Evolutionary conservation across 2,888 invertebrate genomes (phyloP), one percentile per base, ranked within the genome.

Genomic region (Mystacides longicornis): DNA sequence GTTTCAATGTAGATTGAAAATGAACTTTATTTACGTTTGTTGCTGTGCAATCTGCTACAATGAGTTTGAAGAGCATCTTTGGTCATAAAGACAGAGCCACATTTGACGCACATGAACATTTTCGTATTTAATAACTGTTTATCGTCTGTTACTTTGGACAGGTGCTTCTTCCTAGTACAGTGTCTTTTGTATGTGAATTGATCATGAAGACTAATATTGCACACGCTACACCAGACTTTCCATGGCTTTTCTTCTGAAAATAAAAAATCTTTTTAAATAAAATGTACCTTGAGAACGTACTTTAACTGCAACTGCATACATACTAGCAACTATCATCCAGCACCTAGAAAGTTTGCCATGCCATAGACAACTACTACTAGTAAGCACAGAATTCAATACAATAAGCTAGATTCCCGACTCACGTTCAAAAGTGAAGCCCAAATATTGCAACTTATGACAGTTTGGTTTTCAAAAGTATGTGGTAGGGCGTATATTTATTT

Each of bases 51-150:
- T 47, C 51, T 58, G n/a, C 18, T 42, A 5, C 22, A 37, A 21
- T 60, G 60, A 14, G 49, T 58, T 11, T 23, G 43, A 7, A 60
- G 49, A 4, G 54, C 54, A 3, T 52, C 33, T n/a, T 58, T 52
- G n/a, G 37, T 52, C 46, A 45, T 37, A 42, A 60, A 58, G 9
- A 49, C 19, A 23, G 45, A 9, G 9, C 60, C 60, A 37, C 60
- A 60, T 51, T 56, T 54, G 16, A 58, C 60, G 21, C 60, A 60
- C 22, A 58, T 50, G n/a, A 58, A 56, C 9, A 54, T 31, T 23
- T 58, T 54, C 5, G 23, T 33, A 45, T 49, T 45, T 3, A 47
- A 14, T 22, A 46, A 31, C 7, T 55, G 48, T 42, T 48, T 22
- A 33, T 56, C 47, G 18, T 42, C 18, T 7, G 19, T 18, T 14